Conservation (phyloP, 2,797 vertebrate genomes). For the Xiphorhynchus erythropygius region DNA sequence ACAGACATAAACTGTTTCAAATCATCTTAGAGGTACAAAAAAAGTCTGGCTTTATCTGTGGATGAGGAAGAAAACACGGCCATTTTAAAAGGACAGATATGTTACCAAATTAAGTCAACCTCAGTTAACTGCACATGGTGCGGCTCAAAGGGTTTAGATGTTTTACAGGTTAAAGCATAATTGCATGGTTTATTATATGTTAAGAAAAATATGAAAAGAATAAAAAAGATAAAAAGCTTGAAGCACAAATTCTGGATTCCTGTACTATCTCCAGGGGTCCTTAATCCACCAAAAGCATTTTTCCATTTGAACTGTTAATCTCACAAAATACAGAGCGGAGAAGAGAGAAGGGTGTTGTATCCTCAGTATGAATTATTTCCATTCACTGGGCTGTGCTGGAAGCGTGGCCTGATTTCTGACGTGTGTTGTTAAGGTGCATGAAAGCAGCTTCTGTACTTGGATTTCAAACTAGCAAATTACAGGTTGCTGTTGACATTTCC, state of each 20-base stretch:
- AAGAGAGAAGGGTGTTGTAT: background rate
- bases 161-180: background rate
- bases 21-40: background rate
- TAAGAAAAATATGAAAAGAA: background rate
- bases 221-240: constrained; percentile 29
- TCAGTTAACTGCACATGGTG: background rate
- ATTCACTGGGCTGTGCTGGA: background rate
- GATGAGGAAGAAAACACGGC: background rate
- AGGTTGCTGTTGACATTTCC: background rate
- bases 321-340: background rate
- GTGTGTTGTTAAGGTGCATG: background rate
- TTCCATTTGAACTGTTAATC: constrained; percentile 28
- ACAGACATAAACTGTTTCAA: background rate
- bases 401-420: background rate
- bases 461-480: background rate
- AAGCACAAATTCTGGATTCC: background rate
- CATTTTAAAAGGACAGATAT: background rate
- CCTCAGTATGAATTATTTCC: background rate
- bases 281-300: constrained; percentile 26
- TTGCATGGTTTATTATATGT: background rate
- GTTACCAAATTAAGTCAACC: background rate
- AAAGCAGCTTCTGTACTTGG: background rate
- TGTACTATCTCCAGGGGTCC: background rate
- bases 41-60: background rate
- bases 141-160: background rate